phyloP scores from a whole-genome alignment of 2,888 invertebrate genomes.

The Lasioglossum villosulum region DNA sequence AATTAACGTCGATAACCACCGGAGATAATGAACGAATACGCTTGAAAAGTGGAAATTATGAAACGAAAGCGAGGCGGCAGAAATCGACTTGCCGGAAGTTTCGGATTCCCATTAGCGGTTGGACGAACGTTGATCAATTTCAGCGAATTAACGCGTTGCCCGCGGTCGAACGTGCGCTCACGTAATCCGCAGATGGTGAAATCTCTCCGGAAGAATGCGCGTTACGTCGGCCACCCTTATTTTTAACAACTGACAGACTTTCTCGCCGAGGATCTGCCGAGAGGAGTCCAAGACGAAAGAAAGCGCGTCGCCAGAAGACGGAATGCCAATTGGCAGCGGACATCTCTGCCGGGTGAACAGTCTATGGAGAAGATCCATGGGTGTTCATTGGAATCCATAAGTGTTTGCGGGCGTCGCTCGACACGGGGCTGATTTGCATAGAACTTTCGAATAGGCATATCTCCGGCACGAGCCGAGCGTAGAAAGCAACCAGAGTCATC shows the following conservation, averaged over 20 bases:
- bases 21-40: background rate
- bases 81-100: background rate
- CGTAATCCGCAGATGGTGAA: background rate
- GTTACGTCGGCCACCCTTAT: constrained; percentile 33
- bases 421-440: constrained; percentile 60
- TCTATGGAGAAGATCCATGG: constrained; percentile 34
- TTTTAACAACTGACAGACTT: constrained; percentile 48
- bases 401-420: constrained; percentile 16
- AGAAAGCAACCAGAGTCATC: constrained; percentile 57
- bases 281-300: constrained; percentile 47
- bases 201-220: constrained; percentile 24
- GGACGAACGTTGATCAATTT: background rate
- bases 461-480: constrained; percentile 33
- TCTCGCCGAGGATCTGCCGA: constrained; percentile 26
- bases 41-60: background rate
- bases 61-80: background rate
- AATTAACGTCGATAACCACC: background rate
- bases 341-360: constrained; percentile 45
- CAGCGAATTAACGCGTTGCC: background rate
- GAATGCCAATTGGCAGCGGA: constrained; percentile 41
- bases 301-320: constrained; percentile 39
- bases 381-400: constrained; percentile 27
- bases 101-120: background rate
- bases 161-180: background rate
- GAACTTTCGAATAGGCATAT: constrained; percentile 63